Conservation (phyloP, 1,140 invertebrate genomes). For the Atta texana region DNA sequence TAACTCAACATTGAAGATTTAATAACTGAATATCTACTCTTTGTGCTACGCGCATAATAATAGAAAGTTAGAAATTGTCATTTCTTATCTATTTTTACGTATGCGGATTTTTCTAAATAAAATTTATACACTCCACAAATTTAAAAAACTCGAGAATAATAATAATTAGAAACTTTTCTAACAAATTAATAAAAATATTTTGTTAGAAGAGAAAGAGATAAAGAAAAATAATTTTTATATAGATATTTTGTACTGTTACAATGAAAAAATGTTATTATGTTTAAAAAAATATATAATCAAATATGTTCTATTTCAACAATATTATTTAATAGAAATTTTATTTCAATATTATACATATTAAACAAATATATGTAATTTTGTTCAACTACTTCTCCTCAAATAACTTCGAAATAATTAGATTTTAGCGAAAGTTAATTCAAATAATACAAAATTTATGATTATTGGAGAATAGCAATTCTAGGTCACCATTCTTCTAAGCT, state of each 20-base stretch:
- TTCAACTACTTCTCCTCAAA: background rate
- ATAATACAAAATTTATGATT: background rate
- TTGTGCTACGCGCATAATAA: background rate
- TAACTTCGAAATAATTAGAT: background rate
- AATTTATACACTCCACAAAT: background rate
- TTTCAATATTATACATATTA: background rate
- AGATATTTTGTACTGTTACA: background rate
- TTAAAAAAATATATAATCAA: background rate
- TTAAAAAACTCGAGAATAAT: background rate
- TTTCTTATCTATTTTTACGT: background rate
- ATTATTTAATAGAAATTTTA: background rate
- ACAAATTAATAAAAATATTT: background rate
- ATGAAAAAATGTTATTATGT: background rate
- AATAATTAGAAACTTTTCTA: background rate
- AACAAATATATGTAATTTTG: background rate
- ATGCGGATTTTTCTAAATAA: background rate
- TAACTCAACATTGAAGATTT: background rate
- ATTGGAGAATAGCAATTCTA: background rate
- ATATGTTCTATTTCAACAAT: constrained; percentile 4
- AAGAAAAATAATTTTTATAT: background rate
- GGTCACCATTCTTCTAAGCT: background rate
- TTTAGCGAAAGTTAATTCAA: background rate
- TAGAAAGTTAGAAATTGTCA: background rate
- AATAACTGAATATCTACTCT: background rate
- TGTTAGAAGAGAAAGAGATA: background rate